A percentile compares a stretch with the other conserved stretches of the same genome.
Evolutionary conservation across 2,797 vertebrate genomes (phyloP).

Genomic region (Pseudochaenichthys georgianus): DNA sequence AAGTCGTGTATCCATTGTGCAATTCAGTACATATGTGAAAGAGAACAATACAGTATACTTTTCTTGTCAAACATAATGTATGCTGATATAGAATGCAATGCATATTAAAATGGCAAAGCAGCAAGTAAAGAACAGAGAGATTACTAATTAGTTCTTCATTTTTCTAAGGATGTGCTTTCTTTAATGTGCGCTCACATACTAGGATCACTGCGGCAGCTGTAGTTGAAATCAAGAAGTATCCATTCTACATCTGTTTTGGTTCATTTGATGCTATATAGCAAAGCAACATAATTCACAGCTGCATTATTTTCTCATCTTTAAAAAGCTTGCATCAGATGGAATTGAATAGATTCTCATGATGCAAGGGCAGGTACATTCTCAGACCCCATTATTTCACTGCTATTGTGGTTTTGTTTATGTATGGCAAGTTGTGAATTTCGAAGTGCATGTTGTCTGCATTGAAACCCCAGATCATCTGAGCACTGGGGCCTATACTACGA

Average conservation of each 20-base stretch:
- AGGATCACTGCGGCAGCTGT: slow-evolving; percentile 34
- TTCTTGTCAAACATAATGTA: slow-evolving; percentile 29
- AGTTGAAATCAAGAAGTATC: slow-evolving; percentile 43
- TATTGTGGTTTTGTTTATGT: slow-evolving; percentile 23
- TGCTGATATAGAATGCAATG: slow-evolving; percentile 54
- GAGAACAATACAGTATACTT: slow-evolving; percentile 25
- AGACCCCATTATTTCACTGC: slow-evolving; percentile 6
- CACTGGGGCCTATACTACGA: no score
- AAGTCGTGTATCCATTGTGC: slow-evolving; percentile 34
- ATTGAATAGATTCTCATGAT: slow-evolving; percentile 22
- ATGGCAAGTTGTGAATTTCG: slow-evolving; percentile 4
- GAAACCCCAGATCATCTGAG: slow-evolving; percentile 17
- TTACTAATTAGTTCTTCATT: slow-evolving; percentile 56
- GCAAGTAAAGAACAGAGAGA: slow-evolving; percentile 28
- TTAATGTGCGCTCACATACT: not conserved
- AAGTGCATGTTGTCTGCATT: slow-evolving; percentile 15
- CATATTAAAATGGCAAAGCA: slow-evolving; percentile 31
- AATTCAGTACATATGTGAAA: slow-evolving; percentile 28
- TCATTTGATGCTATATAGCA: slow-evolving; percentile 49
- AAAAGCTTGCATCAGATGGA: slow-evolving; percentile 32
- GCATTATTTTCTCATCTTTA: slow-evolving; percentile 2
- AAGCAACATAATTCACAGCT: slow-evolving; percentile 38
- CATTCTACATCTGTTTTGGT: slow-evolving; percentile 42
- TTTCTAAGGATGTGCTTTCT: slow-evolving; percentile 15
- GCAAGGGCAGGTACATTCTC: slow-evolving; percentile 6